phyloP scores from a whole-genome alignment of 1,140 invertebrate genomes.

The Caenorhabditis briggsae region DNA sequence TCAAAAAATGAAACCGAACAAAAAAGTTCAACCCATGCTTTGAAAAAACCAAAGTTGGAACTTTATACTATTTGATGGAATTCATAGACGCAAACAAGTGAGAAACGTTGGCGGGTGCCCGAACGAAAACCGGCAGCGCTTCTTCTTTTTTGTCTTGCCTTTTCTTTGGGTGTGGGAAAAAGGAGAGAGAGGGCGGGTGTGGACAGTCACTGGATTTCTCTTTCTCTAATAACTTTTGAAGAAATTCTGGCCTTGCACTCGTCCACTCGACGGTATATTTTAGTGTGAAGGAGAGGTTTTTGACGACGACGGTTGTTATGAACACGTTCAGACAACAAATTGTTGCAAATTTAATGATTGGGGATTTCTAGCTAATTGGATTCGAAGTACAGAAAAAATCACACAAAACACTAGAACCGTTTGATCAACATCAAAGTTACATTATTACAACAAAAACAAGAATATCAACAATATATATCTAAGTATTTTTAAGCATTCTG shows the following conservation, averaged over 20 bases:
- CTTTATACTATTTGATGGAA: conserved; percentile 25
- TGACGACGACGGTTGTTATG: not conserved
- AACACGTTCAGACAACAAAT: conserved; percentile 33
- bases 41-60: not conserved
- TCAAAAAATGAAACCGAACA: not conserved
- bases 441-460: no score
- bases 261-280: conserved; percentile 41
- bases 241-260: conserved; percentile 47
- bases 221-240: conserved; percentile 54
- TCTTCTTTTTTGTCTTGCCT: not conserved
- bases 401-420: no score
- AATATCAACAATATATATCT: not conserved
- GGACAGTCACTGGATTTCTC: conserved; percentile 52
- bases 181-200: conserved; percentile 29
- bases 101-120: conserved; percentile 2
- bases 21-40: not conserved
- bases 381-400: no score
- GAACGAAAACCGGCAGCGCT: conserved; percentile 52
- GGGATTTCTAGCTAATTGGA: no score
- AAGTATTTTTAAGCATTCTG: no score
- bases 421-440: not conserved
- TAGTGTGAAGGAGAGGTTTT: conserved; percentile 22
- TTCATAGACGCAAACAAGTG: conserved; percentile 42
- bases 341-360: not conserved
- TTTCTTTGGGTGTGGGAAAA: conserved; percentile 7